Evolutionary conservation across 2,113 vertebrate genomes (phyloP).

Genomic region (Notechis scutatus): DNA sequence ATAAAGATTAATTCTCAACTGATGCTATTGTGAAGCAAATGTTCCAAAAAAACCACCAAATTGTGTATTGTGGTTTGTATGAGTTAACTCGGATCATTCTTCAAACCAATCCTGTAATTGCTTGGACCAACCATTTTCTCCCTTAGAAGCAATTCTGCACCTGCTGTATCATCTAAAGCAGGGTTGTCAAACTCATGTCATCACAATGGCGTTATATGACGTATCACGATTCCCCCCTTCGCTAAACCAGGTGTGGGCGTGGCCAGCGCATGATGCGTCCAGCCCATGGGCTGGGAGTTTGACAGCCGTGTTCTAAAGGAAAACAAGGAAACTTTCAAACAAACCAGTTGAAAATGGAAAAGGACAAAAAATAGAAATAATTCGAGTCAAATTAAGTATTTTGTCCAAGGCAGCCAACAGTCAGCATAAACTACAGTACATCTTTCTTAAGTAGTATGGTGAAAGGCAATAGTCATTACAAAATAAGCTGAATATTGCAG

Average conservation of each 20-base stretch:
- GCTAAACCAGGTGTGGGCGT: too few species aligned
- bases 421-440: not conserved
- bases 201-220: too few species aligned
- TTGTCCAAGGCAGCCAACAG: constrained; percentile 34
- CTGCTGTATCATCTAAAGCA: too few species aligned
- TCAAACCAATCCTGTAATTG: not conserved
- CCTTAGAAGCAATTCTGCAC: not conserved
- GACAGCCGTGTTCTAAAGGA: not conserved
- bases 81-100: not conserved
- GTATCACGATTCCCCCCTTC: too few species aligned
- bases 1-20: not conserved
- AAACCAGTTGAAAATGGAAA: not conserved
- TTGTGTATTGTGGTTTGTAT: not conserved
- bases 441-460: constrained; percentile 28
- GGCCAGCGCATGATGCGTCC: too few species aligned
- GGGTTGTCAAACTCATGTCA: too few species aligned
- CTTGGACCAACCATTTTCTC: not conserved
- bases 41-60: not conserved
- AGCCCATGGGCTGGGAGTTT: too few species aligned
- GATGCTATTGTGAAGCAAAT: not conserved
- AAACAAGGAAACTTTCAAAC: too few species aligned
- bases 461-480: constrained; percentile 1
- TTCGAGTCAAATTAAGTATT: constrained; percentile 28
- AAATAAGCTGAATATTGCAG: not conserved
- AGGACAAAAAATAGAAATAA: not conserved